Base-by-base conservation (phyloP, 2,888 invertebrate species). In the Drosophila cyrtoloma region DNA sequence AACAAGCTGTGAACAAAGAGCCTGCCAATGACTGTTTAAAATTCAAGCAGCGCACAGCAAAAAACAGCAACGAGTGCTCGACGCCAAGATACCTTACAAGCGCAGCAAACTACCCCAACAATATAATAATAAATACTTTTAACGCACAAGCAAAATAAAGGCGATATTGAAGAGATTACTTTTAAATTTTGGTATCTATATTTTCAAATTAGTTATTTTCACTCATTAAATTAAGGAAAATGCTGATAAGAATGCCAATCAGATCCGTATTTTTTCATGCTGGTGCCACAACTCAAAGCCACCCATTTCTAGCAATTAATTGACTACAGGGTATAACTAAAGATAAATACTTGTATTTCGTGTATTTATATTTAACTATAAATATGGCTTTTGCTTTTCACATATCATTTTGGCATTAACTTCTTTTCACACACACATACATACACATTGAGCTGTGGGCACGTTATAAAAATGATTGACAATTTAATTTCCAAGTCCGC, bases 401-500 rank as follows among this genome's bases (percentile, higher is more conserved):
- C 87, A 82, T 86, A 87, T 85, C 81, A 86, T 81, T 87, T 85
- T 88, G 84, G 88, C 81, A 82, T 86, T 80, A 88, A 86, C 78
- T 86, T 82, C 84, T 88, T 86, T 86, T 78, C 69, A 88, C 80
- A 67, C 88, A 86, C 70, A 72, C 77, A 71, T 65, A 87, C 71
- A 65, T 81, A 74, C 73, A 73, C 65, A 66, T 16, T 35, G 26
- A 44, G 35, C 47, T 68, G 63, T 72, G 76, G 69, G 74, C 77
- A 73, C 70, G 81, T 79, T 82, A 90, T 90, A 89, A 91, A 92
- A 91, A 84, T 91, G 91, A 91, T 89, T 91, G 92, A 91, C 89
- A 92, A 91, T 91, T 91, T 90, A 92, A 91, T 91, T 92, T 90
- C 75, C 74, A 76, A 77, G 60, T 79, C 80, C 72, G 77, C 56